Evolutionary conservation across 2,113 vertebrate species (phyloP).

Genomic region (Podarcis cretensis): DNA sequence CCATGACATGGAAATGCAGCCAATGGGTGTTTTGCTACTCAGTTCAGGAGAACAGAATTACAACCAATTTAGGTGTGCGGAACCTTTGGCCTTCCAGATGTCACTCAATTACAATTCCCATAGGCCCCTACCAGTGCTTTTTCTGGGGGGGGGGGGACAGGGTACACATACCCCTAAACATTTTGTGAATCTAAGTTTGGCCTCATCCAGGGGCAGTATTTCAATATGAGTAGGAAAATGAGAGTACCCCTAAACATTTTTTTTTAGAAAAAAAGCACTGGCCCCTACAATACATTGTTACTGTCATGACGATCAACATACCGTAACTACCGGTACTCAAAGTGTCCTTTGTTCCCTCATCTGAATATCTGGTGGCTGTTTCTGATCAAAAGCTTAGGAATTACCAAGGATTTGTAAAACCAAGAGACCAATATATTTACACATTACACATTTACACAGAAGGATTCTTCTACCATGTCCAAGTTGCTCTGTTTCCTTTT

Average conservation of each 20-base stretch:
- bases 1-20: too few relatives aligned
- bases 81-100: neutral
- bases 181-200: neutral
- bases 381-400: neutral
- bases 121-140: too few relatives aligned
- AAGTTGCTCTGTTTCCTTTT: neutral
- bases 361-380: neutral
- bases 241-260: too few relatives aligned
- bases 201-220: too few relatives aligned
- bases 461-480: neutral
- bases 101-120: too few relatives aligned
- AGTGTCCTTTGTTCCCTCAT: neutral
- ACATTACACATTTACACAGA: neutral
- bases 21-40: neutral
- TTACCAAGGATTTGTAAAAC: neutral
- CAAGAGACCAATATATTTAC: neutral
- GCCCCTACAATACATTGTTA: neutral
- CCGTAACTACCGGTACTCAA: too few relatives aligned
- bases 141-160: too few relatives aligned
- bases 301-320: neutral
- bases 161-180: too few relatives aligned
- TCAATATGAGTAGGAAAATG: too few relatives aligned
- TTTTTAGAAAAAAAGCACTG: too few relatives aligned
- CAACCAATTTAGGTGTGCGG: neutral
- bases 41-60: neutral